Conservation (phyloP, 2,797 vertebrate genomes). For the Chelonia mydas region DNA sequence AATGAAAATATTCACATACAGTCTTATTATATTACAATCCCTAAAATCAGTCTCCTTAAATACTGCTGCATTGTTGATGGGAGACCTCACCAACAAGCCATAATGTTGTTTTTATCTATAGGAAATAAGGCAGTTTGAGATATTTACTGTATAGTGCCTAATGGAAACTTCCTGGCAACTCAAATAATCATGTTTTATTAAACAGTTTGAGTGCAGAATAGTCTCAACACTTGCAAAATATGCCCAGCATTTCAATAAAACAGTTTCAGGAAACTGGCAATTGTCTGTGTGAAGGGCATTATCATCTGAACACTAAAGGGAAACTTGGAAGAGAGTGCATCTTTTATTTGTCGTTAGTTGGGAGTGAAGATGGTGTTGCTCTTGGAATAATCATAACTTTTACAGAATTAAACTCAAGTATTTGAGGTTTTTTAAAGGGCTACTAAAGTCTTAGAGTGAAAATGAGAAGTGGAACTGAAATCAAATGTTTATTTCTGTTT, state of each 20-base stretch:
- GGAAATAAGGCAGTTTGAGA: neutral
- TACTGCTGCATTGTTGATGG: neutral
- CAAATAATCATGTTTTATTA: constrained; percentile 17
- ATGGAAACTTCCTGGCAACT: constrained; percentile 10
- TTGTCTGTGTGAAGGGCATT: neutral
- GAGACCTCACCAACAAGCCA: neutral
- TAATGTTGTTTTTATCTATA: neutral
- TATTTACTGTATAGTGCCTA: neutral
- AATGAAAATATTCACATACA: neutral
- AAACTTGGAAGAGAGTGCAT: neutral
- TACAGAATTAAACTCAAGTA: neutral
- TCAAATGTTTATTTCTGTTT: neutral
- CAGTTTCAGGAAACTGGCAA: neutral
- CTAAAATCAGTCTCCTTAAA: neutral
- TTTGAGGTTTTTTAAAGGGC: neutral
- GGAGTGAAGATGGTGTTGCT: neutral
- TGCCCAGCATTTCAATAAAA: constrained; percentile 4
- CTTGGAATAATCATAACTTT: neutral
- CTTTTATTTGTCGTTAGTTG: neutral
- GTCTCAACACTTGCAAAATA: constrained; percentile 9
- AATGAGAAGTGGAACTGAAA: neutral
- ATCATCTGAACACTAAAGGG: neutral
- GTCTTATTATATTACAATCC: neutral
- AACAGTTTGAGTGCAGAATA: constrained; percentile 1
- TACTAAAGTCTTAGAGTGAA: neutral